Evolutionary conservation across 2,797 vertebrate genomes (phyloP), one percentile per base, ranked within the genome.

Genomic region (Notoglanidium macrostoma): DNA sequence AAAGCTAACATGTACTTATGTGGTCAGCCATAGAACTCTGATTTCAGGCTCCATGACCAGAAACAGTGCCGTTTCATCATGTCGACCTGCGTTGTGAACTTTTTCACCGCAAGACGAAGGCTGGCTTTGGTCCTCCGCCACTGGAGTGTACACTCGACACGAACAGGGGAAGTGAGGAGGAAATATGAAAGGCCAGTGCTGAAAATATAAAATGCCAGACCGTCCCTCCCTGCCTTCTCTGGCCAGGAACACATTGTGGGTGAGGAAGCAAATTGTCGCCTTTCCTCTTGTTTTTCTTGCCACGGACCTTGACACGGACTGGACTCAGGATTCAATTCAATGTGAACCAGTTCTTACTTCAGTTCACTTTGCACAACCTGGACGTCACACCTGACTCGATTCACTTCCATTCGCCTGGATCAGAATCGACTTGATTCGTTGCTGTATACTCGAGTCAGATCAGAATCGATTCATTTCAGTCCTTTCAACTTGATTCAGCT

Each of bases 1-100:
- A 61, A 61, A 92, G 94, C 90, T 91, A 94, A 92, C 94, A 87
- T 95, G 92, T 92, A 93, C 92, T 96, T 95, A 94, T 95, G 94
- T 91, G 94, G 95, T 95, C 92, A 93, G 91, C 90, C 90, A 84
- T 91, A 87, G 88, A 92, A 89, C 91, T 94, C 90, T 83, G 91
- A 92, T 94, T 94, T 94, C 92, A 91, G 94, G 91, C 92, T 93
- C 92, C 93, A 83, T 92, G 93, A 95, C 93, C 93, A 93, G 90
- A 91, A 93, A 92, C 93, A 91, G 92, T 93, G 93, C 92, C 86
- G 90, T 68, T 77, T 68, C 89, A 94, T 92, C 92, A 94, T 93
- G 92, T 89, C 93, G 94, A 96, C 95, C 95, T 95, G 94, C 94
- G 91, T 94, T 87, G 91, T 92, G 92, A 95, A 95, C 95, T 93